Base-by-base conservation (phyloP, 2,797 vertebrate genomes). In the Sebastolobus altivelis region DNA sequence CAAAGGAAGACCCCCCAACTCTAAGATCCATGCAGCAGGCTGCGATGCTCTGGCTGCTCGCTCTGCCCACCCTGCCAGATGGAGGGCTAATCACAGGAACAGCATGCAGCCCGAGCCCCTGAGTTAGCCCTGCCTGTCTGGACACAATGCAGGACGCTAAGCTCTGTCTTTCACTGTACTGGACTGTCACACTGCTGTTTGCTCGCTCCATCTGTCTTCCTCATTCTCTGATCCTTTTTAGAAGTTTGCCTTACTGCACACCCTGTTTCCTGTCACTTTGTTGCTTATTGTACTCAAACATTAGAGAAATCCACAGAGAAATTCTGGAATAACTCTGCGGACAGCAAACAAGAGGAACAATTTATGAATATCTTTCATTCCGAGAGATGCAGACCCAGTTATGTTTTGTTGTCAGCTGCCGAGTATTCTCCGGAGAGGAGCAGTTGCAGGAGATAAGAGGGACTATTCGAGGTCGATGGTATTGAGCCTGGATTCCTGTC, bases 51-150 rank as follows among this genome's bases (percentile, higher is more conserved):
- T 91, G 89, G 77, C 87, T 87, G 89, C 90, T 90, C 72, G n/a
- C 60, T 74, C 58, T 75, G 87, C 84, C 88, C 87, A 69, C 83
- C 81, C 88, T 88, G 93, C 95, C 95, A 96, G 95, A 96, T 96
- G 95, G 95, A 95, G 87, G 76, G 90, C 93, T 95, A 95, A 95
- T 95, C 94, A 92, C 87, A 90, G 92, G 87, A 94, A 92, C 95
- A 94, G 95, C 93, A 90, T 90, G 94, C 89, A 63, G 86, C 86
- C 77, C 72, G 70, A 88, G 80, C 86, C 83, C 80, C 81, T 66
- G 83, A 85, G 81, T 93, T 87, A 89, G 89, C 89, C 90, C 89
- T 68, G 77, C 81, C 83, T 92, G 79, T 85, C 80, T 91, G 89
- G 91, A 93, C 87, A 90, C 85, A 90, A 92, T 84, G 81, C 79